Base-by-base conservation (phyloP, 2,113 vertebrate species). In the Neodontobutis hainanensis region DNA sequence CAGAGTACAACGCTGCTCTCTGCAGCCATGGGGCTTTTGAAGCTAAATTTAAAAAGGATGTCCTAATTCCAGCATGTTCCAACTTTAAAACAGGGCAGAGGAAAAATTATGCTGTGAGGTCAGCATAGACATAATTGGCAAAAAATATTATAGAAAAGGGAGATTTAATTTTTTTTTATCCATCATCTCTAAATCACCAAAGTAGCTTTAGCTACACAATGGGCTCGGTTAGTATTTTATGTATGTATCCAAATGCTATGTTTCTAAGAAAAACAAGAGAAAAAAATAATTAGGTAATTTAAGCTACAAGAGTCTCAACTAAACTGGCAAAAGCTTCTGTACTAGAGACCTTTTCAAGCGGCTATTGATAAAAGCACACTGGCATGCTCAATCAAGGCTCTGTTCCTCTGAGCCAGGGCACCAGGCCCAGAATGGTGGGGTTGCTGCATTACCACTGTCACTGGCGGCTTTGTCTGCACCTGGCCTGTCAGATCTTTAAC, bases 11-110 rank as follows among this genome's bases (percentile, higher is more conserved):
- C 89, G 90, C 87, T 87, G 86, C 71, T 89, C 86, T 81, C 84
- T 50, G 77, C 75, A 85, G 90, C 86, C 74, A 50, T 42, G 83
- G 87, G 86, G 81, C 82, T 78, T 76, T 84, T 72, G 80, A 73
- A 82, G 85, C 90, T 92, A 92, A 91, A 90, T 91, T 92, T 92
- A 91, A 92, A 88, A 91, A 83, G 52, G 50, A 78, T 86, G 92
- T 68, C 92, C 91, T 85, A 93, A 70, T 87, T 93, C 82, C 57
- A 73, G 76, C 44, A 57, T 77, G 74, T 10, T 73, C 85, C 78
- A 85, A 79, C 81, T 90, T 77, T 77, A 76, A 80, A 89, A 84
- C 59, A 68, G 77, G 86, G 83, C 81, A 84, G 72, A 56, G 38
- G 15, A 72, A 75, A 82, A 64, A 75, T 14, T 55, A 74, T 71